Evolutionary conservation across 1,140 invertebrate genomes (phyloP).

Genomic region (Popillia japonica): DNA sequence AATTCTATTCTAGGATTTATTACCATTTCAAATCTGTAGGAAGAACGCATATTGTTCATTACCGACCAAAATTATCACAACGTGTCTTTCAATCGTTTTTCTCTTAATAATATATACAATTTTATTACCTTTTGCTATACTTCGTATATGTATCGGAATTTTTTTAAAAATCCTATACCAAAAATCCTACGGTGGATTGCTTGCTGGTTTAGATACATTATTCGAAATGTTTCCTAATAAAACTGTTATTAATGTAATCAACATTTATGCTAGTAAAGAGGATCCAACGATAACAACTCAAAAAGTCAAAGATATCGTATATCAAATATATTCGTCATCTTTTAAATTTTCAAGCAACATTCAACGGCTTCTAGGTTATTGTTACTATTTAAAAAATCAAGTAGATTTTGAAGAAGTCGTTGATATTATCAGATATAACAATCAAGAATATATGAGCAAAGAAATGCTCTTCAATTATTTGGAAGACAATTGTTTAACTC

Average conservation of each 20-base stretch:
- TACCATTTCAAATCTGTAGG: neutral
- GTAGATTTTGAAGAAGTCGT: slow-evolving; percentile 1
- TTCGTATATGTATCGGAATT: neutral
- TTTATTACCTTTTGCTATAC: neutral
- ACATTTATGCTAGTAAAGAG: slow-evolving; percentile 7
- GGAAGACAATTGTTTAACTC: neutral
- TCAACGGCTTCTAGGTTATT: neutral
- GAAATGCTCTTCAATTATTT: slow-evolving; percentile 6
- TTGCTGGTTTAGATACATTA: neutral
- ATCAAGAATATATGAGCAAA: neutral
- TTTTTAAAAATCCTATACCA: neutral
- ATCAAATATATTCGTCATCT: neutral
- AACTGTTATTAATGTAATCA: neutral
- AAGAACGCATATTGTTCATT: neutral
- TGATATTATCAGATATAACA: neutral
- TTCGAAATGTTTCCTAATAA: slow-evolving; percentile 12
- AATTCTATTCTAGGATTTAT: neutral
- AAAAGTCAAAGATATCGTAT: neutral
- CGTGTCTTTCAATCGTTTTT: neutral
- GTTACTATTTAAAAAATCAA: slow-evolving; percentile 16
- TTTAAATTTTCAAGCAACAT: slow-evolving; percentile 19
- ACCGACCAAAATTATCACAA: neutral
- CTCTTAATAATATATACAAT: neutral
- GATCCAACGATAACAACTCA: neutral
- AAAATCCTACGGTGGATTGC: neutral